Evolutionary conservation across 2,888 invertebrate genomes (phyloP).

Genomic region (Smittia aterrima): DNA sequence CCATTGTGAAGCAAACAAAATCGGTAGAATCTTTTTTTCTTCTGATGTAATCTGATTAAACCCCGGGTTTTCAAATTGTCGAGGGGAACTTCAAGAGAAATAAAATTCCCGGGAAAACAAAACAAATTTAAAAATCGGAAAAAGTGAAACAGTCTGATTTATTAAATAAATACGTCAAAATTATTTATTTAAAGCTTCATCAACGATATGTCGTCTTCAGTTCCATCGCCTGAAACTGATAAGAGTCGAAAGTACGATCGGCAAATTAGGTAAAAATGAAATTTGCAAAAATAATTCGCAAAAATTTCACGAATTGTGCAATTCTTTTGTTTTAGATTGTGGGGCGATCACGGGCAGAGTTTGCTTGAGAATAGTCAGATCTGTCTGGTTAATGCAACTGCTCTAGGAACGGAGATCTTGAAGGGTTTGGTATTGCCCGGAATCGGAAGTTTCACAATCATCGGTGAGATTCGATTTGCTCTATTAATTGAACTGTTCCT

Average conservation of each 20-base stretch:
- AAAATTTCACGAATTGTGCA: background rate
- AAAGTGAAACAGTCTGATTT: background rate
- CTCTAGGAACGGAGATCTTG: slow-evolving; percentile 89
- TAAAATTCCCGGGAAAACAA: background rate
- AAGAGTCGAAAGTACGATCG: slow-evolving; percentile 74
- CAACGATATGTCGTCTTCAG: slow-evolving; percentile 60
- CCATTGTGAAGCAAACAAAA: too few species aligned
- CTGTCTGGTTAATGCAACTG: slow-evolving; percentile 91
- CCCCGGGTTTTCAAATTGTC: background rate
- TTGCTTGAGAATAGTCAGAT: slow-evolving; percentile 85
- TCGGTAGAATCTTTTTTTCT: too few species aligned
- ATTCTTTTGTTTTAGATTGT: slow-evolving; percentile 62
- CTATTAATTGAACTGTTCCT: too few species aligned
- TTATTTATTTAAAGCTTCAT: too few species aligned
- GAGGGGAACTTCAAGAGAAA: background rate
- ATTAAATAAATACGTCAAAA: too few species aligned
- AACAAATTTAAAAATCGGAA: background rate
- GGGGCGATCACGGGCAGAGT: slow-evolving; percentile 97
- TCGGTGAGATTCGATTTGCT: slow-evolving; percentile 69
- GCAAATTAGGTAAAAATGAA: slow-evolving; percentile 60
- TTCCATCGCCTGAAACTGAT: slow-evolving; percentile 66
- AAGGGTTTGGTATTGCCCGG: slow-evolving; percentile 96
- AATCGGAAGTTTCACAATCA: slow-evolving; percentile 86
- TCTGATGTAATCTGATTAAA: background rate
- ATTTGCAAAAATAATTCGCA: background rate